Evolutionary conservation across 2,888 invertebrate species (phyloP).

Genomic region (Ditula angustiorana): DNA sequence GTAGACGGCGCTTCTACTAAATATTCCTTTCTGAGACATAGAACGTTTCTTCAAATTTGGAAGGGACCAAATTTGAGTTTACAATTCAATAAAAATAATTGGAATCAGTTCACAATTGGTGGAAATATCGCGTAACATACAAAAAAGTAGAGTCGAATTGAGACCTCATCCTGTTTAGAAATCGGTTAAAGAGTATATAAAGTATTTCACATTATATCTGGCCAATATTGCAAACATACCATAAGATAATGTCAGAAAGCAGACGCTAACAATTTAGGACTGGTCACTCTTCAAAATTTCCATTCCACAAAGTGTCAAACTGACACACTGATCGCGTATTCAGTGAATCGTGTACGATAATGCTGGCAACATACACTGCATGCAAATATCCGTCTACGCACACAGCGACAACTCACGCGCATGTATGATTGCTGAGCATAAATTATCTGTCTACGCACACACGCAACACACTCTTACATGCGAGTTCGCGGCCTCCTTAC

Average conservation of each 20-base stretch:
- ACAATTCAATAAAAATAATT: too few relatives aligned
- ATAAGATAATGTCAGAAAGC: slow-evolving; percentile 5
- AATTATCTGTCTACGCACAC: slow-evolving; percentile 49
- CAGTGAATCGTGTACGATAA: slow-evolving; percentile 58
- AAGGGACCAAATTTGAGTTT: too few relatives aligned
- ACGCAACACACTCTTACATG: slow-evolving; percentile 49
- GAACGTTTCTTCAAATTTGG: too few relatives aligned
- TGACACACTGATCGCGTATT: slow-evolving; percentile 76
- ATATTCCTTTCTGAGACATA: too few relatives aligned
- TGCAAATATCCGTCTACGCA: slow-evolving; percentile 65
- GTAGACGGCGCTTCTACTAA: too few relatives aligned
- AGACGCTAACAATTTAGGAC: slow-evolving; percentile 17
- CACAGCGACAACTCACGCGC: slow-evolving; percentile 48
- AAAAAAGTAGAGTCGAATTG: too few relatives aligned
- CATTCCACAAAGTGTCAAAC: slow-evolving; percentile 46
- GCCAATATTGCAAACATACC: not conserved
- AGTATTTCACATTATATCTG: not conserved
- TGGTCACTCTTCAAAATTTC: slow-evolving; percentile 31
- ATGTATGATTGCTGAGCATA: slow-evolving; percentile 37
- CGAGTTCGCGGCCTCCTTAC: slow-evolving; percentile 63
- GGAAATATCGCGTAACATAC: too few relatives aligned
- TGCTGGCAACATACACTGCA: slow-evolving; percentile 62
- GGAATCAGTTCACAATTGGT: too few relatives aligned
- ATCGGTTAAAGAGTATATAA: too few relatives aligned
- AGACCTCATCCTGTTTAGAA: too few relatives aligned